phyloP scores from a whole-genome alignment of 2,113 vertebrate species.

The Herpailurus yagouaroundi region DNA sequence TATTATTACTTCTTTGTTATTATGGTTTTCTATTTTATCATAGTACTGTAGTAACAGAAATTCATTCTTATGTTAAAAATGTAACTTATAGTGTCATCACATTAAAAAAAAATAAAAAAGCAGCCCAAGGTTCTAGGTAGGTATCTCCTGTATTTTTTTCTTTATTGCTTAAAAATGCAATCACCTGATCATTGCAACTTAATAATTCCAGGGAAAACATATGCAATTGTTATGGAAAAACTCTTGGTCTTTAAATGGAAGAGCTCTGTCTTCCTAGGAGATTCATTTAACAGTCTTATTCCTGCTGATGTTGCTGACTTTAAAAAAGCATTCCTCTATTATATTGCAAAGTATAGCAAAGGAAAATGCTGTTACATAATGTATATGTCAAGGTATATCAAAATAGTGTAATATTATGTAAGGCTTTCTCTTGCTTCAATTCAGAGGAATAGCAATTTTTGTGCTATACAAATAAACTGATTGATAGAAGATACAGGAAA shows the following conservation, averaged over 20 bases:
- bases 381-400: constrained; percentile 62
- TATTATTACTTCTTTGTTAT: not conserved
- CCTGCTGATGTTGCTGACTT: constrained; percentile 64
- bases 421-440: constrained; percentile 46
- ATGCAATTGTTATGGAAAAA: constrained; percentile 45
- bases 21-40: not conserved
- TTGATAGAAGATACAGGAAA: constrained; percentile 55
- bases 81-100: not conserved
- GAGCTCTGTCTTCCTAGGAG: constrained; percentile 43
- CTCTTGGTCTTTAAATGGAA: not conserved
- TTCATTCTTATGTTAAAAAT: not conserved
- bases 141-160: not conserved
- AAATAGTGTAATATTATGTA: constrained; percentile 35
- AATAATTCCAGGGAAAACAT: constrained; percentile 34
- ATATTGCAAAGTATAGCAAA: constrained; percentile 22
- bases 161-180: not conserved
- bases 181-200: not conserved
- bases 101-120: not conserved
- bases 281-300: constrained; percentile 62
- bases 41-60: not conserved
- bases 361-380: constrained; percentile 61
- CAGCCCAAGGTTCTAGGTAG: not conserved
- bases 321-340: constrained; percentile 48
- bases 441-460: constrained; percentile 61
- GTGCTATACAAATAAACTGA: constrained; percentile 54